Percentiles rank a stretch among this genome's conserved stretches.
These are phyloP conservation scores for Tenthredo distinguenda DNA, from an alignment of 2,888 invertebrate genomes.

Conservation along the genomic window DNA sequence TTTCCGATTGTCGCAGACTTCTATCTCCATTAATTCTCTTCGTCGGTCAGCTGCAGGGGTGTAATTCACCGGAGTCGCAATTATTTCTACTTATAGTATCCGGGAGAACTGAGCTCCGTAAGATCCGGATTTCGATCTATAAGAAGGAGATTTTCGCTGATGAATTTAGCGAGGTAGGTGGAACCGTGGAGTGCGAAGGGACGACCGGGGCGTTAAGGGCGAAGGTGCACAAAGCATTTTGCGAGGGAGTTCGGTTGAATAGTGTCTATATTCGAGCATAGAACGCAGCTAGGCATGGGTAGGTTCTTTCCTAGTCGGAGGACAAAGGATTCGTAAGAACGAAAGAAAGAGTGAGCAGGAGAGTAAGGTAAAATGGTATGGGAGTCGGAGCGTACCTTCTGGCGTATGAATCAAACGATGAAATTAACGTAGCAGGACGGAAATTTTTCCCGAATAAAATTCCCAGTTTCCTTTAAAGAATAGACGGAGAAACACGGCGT, in stretches of 20 bases:
- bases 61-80: not conserved
- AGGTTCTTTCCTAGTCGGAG: not conserved
- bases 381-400: not conserved
- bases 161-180: not conserved
- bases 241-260: slow-evolving; percentile 29
- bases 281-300: not conserved
- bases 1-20: not conserved
- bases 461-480: not conserved
- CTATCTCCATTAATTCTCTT: not conserved
- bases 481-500: not conserved
- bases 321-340: slow-evolving; percentile 7
- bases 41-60: not conserved
- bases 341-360: not conserved
- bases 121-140: not conserved
- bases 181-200: not conserved
- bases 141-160: not conserved
- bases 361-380: slow-evolving; percentile 1
- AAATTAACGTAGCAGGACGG: slow-evolving; percentile 26
- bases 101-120: not conserved
- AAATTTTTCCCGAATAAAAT: slow-evolving; percentile 36
- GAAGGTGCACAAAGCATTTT: slow-evolving; percentile 30
- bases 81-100: slow-evolving; percentile 23
- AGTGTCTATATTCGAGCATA: not conserved
- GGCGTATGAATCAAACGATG: slow-evolving; percentile 45
- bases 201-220: not conserved